phyloP scores from a whole-genome alignment of 2,113 vertebrate species.

The Alouatta palliata region DNA sequence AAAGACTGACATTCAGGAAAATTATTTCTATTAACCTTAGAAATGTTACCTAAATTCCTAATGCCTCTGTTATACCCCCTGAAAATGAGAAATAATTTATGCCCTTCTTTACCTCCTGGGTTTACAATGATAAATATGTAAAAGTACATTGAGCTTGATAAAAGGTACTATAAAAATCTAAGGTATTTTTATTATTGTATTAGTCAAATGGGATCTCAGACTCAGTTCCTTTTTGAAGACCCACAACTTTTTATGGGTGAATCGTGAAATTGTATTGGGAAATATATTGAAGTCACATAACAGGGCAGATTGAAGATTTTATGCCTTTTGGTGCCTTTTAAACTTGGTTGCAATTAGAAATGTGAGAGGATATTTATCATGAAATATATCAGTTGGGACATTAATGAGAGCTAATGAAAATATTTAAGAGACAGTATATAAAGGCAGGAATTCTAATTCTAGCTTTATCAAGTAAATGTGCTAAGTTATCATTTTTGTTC shows the following conservation, averaged over 20 bases:
- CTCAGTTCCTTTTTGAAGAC: constrained; percentile 67
- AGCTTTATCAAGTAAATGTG: constrained; percentile 34
- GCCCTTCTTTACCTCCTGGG: constrained; percentile 34
- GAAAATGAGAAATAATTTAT: constrained; percentile 70
- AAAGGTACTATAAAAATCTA: constrained; percentile 73
- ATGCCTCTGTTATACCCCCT: constrained; percentile 24
- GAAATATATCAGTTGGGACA: neutral
- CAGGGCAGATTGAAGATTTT: constrained; percentile 55
- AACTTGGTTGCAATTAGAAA: constrained; percentile 70
- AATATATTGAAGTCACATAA: constrained; percentile 63
- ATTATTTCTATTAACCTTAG: constrained; percentile 61
- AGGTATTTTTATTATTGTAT: constrained; percentile 73
- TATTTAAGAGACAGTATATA: constrained; percentile 31
- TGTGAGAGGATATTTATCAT: constrained; percentile 48
- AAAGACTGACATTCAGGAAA: constrained; percentile 47
- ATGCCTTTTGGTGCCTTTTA: constrained; percentile 46
- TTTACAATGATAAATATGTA: constrained; percentile 71
- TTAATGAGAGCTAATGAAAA: constrained; percentile 54
- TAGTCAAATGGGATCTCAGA: constrained; percentile 67
- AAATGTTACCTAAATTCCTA: constrained; percentile 65
- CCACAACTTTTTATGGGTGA: constrained; percentile 68
- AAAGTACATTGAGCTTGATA: constrained; percentile 65
- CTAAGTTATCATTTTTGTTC: constrained; percentile 38
- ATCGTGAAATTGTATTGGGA: constrained; percentile 69
- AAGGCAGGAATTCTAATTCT: constrained; percentile 41